Base-by-base conservation (phyloP, 2,888 invertebrate genomes). In the Drosophila paracracens region DNA sequence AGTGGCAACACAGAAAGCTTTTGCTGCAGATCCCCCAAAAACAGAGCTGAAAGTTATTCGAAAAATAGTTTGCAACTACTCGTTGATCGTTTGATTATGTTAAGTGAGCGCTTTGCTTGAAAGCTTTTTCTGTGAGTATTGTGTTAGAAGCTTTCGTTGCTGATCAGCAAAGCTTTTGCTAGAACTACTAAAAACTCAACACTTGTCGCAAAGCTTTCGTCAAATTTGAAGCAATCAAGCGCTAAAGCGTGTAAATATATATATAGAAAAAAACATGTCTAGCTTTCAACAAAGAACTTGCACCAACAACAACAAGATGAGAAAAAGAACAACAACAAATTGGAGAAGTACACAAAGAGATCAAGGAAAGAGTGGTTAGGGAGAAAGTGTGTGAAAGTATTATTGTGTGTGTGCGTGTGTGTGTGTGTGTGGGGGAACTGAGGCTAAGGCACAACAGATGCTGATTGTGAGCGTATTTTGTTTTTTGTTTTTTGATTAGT, bases 241-340 rank as follows among this genome's bases (percentile, higher is more conserved):
- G 71, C 73, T 50, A 57, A 82, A 89, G 81, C 82, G 76, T 74
- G 61, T 74, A 40, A 4, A 38, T 38, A 7, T n/a, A 1, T n/a
- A 38, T 18, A 18, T 38, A 38, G 8, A 16, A 46, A 46, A 25
- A 83, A 82, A 88, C 76, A 91, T 90, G 91, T 90, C 86, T 91
- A 89, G 91, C 89, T 91, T 88, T 91, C 89, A 70, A 76, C 66
- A 54, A 57, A 67, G 63, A 71, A 83, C 68, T 78, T 58, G 76
- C 66, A 76, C 71, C 77, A 79, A 79, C 74, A 79, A 84, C 73
- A 78, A 67, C 70, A 73, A 70, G 66, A 69, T 65, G 36, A 33
- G 43, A 62, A 67, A 16, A 40, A 6, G 21, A 35, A 66, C 36
- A 56, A 38, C 54, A 56, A 56, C 36, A 56, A 56, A 59, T 74